phyloP scores from a whole-genome alignment of 2,113 vertebrate species.

The Emydura subglobosa region DNA sequence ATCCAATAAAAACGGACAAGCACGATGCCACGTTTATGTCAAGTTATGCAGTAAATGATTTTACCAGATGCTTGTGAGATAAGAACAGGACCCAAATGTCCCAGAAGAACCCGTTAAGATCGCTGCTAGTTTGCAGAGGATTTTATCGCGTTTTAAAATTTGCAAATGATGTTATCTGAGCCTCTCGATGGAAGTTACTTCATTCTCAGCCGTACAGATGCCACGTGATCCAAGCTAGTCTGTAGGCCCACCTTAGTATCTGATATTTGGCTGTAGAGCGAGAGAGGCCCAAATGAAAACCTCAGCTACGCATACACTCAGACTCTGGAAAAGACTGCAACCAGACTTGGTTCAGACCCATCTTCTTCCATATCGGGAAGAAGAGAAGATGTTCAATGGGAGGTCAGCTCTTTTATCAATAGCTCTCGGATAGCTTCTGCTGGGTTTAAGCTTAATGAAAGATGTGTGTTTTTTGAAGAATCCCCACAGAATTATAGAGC shows the following conservation, averaged over 20 bases:
- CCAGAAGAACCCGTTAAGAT: neutral
- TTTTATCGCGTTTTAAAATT: neutral
- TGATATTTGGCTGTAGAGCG: neutral
- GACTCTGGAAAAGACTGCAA: neutral
- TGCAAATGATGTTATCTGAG: neutral
- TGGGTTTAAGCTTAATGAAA: neutral
- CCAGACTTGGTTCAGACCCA: neutral
- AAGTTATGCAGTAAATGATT: neutral
- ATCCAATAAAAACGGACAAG: neutral
- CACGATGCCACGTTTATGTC: neutral
- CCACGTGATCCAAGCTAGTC: neutral
- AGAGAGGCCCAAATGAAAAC: neutral
- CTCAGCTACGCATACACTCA: neutral
- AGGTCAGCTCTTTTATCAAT: neutral
- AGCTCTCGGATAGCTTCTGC: neutral
- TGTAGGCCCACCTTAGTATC: neutral
- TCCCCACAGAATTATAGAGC: too few species aligned
- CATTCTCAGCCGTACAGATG: neutral
- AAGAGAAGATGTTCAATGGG: neutral
- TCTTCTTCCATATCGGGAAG: neutral
- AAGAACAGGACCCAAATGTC: neutral
- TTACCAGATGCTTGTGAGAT: neutral
- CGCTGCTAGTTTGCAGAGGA: neutral
- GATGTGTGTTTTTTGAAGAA: neutral
- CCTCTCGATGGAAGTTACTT: neutral